phyloP scores from a whole-genome alignment of 2,888 invertebrate genomes.

The Ommatoiulus sabulosus region DNA sequence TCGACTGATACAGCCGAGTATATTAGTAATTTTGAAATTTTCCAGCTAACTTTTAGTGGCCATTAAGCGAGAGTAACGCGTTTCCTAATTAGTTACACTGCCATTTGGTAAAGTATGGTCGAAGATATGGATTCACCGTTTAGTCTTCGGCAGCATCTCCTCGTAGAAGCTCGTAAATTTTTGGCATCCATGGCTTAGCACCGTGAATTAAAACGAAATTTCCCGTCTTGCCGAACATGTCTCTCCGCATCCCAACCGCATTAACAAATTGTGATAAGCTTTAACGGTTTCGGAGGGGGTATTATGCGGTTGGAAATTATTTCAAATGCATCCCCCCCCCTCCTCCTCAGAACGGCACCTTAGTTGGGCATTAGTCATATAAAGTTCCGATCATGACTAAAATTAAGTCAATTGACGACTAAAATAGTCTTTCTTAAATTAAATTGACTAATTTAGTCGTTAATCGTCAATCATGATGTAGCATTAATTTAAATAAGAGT shows the following conservation, averaged over 20 bases:
- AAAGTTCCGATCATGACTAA: too few species aligned
- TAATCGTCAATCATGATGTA: too few species aligned
- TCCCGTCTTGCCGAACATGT: background rate
- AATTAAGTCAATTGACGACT: too few species aligned
- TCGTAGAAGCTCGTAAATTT: background rate
- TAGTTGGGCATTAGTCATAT: too few species aligned
- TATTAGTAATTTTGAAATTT: constrained; percentile 17
- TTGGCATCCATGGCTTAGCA: constrained; percentile 4
- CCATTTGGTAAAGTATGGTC: constrained; percentile 40
- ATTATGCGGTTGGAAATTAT: constrained; percentile 36
- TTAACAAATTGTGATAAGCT: constrained; percentile 43
- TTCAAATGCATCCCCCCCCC: background rate
- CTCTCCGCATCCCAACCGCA: background rate
- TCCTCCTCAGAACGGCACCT: too few species aligned
- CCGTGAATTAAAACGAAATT: background rate
- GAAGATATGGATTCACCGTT: constrained; percentile 33
- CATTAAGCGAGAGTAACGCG: constrained; percentile 37
- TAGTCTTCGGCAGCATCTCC: background rate
- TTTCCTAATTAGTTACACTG: constrained; percentile 43
- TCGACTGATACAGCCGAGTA: background rate
- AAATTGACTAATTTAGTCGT: too few species aligned
- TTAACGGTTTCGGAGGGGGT: constrained; percentile 35
- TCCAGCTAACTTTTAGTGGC: constrained; percentile 4
- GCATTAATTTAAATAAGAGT: too few species aligned
- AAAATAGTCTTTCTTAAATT: too few species aligned